Percentiles rank a stretch among this genome's conserved stretches.
phyloP scores from a whole-genome alignment of 2,113 vertebrate species.

The Stegastes partitus region DNA sequence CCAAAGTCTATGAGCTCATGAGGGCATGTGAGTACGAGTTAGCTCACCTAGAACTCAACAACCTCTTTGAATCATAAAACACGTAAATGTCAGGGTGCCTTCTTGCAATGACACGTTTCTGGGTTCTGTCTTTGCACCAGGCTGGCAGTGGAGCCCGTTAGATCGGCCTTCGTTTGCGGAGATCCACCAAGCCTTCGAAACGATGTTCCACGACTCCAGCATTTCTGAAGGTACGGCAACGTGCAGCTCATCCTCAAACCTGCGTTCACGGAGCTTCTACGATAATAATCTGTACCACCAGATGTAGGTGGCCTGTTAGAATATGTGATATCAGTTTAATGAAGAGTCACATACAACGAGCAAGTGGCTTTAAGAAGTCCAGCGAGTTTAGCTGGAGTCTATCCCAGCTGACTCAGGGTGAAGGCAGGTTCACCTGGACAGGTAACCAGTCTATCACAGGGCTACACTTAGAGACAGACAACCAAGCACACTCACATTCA shows the following conservation, averaged over 20 bases:
- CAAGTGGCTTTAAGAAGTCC: no score
- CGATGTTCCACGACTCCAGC: slow-evolving; percentile 99
- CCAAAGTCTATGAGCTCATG: slow-evolving; percentile 99
- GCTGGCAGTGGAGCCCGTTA: slow-evolving; percentile 97
- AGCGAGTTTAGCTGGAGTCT: no score
- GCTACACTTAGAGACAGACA: no score
- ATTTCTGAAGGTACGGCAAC: slow-evolving; percentile 93
- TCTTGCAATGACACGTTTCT: background rate
- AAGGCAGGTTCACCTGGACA: no score
- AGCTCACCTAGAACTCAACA: background rate
- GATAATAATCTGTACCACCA: no score
- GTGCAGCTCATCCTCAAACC: background rate
- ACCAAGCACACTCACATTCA: no score
- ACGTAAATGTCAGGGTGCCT: background rate
- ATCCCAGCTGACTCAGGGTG: no score
- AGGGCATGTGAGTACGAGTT: slow-evolving; percentile 93
- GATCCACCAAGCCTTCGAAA: slow-evolving; percentile 98
- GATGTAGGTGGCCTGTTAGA: no score
- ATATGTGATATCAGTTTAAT: no score
- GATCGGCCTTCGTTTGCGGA: slow-evolving; percentile 97
- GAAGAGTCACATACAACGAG: no score
- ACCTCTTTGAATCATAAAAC: background rate
- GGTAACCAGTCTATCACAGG: no score
- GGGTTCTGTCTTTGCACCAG: slow-evolving; percentile 74
- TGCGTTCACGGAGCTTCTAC: background rate